Conservation (phyloP, 2,113 vertebrate species). For the Mormoops blainvillei region DNA sequence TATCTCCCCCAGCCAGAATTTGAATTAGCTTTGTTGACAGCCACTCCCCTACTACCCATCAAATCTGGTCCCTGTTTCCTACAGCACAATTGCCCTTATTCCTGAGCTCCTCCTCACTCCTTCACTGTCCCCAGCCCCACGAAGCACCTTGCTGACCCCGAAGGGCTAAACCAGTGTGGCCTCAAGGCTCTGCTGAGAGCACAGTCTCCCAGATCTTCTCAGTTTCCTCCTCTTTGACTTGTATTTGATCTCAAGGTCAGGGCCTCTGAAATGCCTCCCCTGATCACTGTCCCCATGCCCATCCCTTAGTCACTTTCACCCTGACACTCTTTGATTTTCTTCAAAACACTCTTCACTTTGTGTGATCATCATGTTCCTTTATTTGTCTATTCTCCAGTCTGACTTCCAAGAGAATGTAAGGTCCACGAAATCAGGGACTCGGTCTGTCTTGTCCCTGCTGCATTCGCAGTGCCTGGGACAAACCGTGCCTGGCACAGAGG, state of each 20-base stretch:
- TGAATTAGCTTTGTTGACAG: neutral
- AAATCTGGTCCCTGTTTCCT: neutral
- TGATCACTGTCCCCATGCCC: neutral
- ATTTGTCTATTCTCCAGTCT: neutral
- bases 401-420: neutral
- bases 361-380: neutral
- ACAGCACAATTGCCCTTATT: neutral
- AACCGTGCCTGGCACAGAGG: accelerated
- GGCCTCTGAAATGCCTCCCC: neutral
- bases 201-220: neutral
- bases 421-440: neutral
- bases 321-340: neutral
- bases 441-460: neutral
- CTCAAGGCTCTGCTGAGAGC: neutral
- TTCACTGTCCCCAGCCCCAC: neutral
- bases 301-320: neutral
- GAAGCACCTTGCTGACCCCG: neutral
- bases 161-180: neutral
- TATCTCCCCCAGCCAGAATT: neutral
- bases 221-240: neutral
- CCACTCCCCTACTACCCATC: too few relatives aligned
- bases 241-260: neutral
- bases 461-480: neutral
- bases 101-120: neutral
- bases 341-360: neutral